Evolutionary conservation across 2,797 vertebrate genomes (phyloP).

Genomic region (Argya squamiceps): DNA sequence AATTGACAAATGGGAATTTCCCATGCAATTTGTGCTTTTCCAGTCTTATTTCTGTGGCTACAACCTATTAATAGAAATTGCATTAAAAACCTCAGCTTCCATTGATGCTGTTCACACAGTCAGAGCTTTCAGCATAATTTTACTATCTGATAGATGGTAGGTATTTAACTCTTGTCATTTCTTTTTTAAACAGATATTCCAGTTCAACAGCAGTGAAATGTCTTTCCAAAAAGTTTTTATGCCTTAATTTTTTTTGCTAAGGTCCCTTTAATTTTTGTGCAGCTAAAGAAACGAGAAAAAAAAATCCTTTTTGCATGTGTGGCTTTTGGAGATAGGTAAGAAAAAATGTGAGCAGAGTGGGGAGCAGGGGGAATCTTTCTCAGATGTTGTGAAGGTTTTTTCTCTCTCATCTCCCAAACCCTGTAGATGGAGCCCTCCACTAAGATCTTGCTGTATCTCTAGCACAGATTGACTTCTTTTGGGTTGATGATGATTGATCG

Average conservation of each 20-base stretch:
- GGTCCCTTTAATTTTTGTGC: neutral
- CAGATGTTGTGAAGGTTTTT: neutral
- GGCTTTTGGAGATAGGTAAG: neutral
- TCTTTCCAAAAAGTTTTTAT: neutral
- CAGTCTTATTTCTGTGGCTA: neutral
- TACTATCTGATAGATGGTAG: neutral
- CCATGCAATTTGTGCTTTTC: neutral
- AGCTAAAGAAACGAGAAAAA: neutral
- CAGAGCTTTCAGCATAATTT: slow-evolving; percentile 9
- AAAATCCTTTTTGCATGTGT: neutral
- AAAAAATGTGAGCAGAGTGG: neutral
- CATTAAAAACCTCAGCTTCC: slow-evolving; percentile 20
- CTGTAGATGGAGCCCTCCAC: slow-evolving; percentile 87
- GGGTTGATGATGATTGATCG: slow-evolving; percentile 98
- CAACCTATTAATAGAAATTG: slow-evolving; percentile 4
- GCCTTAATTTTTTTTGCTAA: neutral
- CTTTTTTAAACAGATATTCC: neutral
- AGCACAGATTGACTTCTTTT: slow-evolving; percentile 84
- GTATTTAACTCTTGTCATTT: neutral
- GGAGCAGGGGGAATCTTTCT: neutral
- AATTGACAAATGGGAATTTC: slow-evolving; percentile 35
- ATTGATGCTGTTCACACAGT: neutral
- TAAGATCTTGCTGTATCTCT: slow-evolving; percentile 76
- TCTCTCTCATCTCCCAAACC: slow-evolving; percentile 69
- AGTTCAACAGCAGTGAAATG: neutral